These are phyloP conservation scores for Drosophila punjabiensis DNA, from an alignment of 1,140 invertebrate genomes.

Conservation along the genomic window DNA sequence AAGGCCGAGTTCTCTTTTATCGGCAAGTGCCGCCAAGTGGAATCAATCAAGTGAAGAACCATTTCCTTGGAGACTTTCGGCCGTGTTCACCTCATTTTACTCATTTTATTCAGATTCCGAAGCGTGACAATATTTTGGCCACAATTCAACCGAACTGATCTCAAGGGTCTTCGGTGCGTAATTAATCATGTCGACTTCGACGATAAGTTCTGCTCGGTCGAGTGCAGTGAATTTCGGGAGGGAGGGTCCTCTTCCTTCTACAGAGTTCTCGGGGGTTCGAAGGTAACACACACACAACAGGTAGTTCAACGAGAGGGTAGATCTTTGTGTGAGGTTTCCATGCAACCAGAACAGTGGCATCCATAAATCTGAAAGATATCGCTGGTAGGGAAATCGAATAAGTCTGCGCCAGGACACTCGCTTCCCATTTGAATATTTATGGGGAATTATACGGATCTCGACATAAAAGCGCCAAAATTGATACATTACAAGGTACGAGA, in stretches of 20 bases:
- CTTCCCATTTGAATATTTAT: constrained; percentile 71
- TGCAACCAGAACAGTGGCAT: constrained; percentile 4
- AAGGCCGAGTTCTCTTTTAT: constrained; percentile 34
- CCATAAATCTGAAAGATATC: constrained; percentile 72
- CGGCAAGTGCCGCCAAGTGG: constrained; percentile 79
- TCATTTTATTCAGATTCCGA: constrained; percentile 47
- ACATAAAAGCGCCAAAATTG: constrained; percentile 75
- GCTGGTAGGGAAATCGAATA: constrained; percentile 58
- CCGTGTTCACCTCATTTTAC: constrained; percentile 28
- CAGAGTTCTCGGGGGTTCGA: background rate
- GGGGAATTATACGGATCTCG: constrained; percentile 34
- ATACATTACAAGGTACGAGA: constrained; percentile 54
- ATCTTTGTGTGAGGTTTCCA: constrained; percentile 38
- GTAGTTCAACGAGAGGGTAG: constrained; percentile 21
- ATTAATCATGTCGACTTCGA: constrained; percentile 50
- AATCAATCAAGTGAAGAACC: constrained; percentile 70
- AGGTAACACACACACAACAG: constrained; percentile 22
- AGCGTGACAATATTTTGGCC: constrained; percentile 83
- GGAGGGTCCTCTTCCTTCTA: constrained; percentile 4
- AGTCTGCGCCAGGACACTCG: constrained; percentile 10
- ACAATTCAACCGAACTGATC: constrained; percentile 69
- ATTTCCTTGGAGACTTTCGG: constrained; percentile 67
- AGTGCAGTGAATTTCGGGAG: constrained; percentile 42
- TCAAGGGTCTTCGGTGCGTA: constrained; percentile 44
- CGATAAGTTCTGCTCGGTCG: constrained; percentile 54